Base-by-base conservation (phyloP, 2,797 vertebrate genomes). In the Euthynnus affinis region DNA sequence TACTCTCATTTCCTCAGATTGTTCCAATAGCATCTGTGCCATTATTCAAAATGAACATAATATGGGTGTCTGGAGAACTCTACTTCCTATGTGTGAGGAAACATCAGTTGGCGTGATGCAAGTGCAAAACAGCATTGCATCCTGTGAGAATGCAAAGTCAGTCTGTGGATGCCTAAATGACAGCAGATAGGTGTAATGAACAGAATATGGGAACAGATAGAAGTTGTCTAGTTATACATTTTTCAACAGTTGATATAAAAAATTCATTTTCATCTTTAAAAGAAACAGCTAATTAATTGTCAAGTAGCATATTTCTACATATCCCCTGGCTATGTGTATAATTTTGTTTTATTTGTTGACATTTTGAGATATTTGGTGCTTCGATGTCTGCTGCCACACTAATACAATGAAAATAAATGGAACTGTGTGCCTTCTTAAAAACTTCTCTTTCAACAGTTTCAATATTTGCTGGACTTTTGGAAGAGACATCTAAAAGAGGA, bases 1-100 rank as follows among this genome's bases (percentile, higher is more conserved):
- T 46, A n/a, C 51, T 13, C 14, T 71, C 42, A 73, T 85, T 91
- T 92, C 89, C 88, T 88, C 49, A 80, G 17, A 90, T 88, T 93
- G 85, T 91, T 84, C 52, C 25, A 57, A 34, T 32, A 32, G 27
- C 44, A 66, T 74, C 46, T 89, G 75, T 25, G 22, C 29, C 59
- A 32, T 64, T 70, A 68, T 78, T 79, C 48, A 67, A 59, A 76
- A 62, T 71, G 18, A 87, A 65, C 49, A 49, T 34, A 29, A 74
- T n/a, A 75, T 42, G 48, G 52, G 27, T 66, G 60, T 80, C 67
- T 58, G 5, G 15, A 80, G 56, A 70, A 49, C 46, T 18, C 49
- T 40, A 44, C 57, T 83, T 92, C 90, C 88, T 80, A 62, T 79
- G 65, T 62, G 20, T 23, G 62, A 86, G 81, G 87, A 90, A 90